These are phyloP conservation scores for Trachymyrmex cornetzi DNA, from an alignment of 1,140 invertebrate genomes.

Conservation along the genomic window DNA sequence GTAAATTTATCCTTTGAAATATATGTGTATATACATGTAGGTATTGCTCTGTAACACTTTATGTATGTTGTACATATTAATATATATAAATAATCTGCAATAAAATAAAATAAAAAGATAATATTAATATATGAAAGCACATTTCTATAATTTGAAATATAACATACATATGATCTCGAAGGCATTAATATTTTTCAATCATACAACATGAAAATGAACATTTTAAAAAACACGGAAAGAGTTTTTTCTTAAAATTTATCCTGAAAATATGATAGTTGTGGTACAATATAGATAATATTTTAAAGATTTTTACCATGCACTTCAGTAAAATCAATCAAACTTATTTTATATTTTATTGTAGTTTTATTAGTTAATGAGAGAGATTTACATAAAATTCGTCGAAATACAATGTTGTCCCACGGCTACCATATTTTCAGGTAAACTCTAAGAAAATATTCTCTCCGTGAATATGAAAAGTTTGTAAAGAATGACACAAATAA, in stretches of 20 bases:
- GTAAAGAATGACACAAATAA: constrained; percentile 36
- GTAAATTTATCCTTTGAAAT: not conserved
- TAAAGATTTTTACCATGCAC: too few species aligned
- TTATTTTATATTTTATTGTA: too few species aligned
- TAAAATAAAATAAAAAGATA: not conserved
- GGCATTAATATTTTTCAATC: constrained; percentile 10
- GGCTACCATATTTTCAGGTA: too few species aligned
- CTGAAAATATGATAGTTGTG: too few species aligned
- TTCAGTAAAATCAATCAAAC: too few species aligned
- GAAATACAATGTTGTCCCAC: too few species aligned
- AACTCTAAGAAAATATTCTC: too few species aligned
- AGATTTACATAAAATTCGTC: too few species aligned
- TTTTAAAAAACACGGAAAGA: too few species aligned
- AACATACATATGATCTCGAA: not conserved
- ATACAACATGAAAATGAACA: not conserved
- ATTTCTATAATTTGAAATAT: not conserved
- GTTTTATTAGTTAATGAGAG: too few species aligned
- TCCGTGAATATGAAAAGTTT: not conserved
- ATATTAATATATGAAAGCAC: not conserved
- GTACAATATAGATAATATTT: too few species aligned
- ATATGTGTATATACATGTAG: not conserved
- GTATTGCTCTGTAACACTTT: not conserved
- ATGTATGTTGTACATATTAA: not conserved
- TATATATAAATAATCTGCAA: not conserved
- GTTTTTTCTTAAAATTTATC: too few species aligned